Conservation (phyloP, 2,888 invertebrate species). For the Notocelia uddmanniana region DNA sequence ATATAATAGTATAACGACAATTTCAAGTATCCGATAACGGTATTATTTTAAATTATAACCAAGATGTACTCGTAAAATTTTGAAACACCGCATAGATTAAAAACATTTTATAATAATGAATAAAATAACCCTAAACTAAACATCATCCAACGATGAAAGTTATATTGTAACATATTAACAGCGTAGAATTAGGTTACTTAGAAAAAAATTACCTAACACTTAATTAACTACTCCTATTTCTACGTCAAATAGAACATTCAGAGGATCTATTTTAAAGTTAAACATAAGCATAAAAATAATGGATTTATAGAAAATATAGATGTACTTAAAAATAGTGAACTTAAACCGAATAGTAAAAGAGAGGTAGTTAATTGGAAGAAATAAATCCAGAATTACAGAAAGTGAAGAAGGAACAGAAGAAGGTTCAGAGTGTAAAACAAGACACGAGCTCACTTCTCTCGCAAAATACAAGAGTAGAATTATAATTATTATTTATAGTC, state of each 20-base stretch:
- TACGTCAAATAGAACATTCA: constrained; percentile 75
- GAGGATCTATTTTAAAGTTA: constrained; percentile 61
- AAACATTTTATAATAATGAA: constrained; percentile 7
- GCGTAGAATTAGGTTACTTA: constrained; percentile 57
- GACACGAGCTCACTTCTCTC: constrained; percentile 59
- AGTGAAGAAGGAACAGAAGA: constrained; percentile 8
- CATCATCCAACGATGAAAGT: constrained; percentile 37
- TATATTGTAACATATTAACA: constrained; percentile 55
- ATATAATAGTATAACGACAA: constrained; percentile 19
- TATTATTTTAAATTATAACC: constrained; percentile 9
- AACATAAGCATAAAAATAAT: constrained; percentile 48
- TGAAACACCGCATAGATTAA: not conserved
- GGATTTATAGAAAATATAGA: constrained; percentile 1
- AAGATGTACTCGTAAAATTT: constrained; percentile 12
- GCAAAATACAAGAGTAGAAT: constrained; percentile 58
- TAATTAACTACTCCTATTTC: constrained; percentile 69
- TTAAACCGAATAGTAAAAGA: constrained; percentile 22
- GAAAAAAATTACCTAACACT: constrained; percentile 74
- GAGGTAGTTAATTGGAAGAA: constrained; percentile 57
- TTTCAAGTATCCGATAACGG: constrained; percentile 5
- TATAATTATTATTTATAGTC: constrained; percentile 78
- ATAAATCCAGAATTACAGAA: constrained; percentile 25
- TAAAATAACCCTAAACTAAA: constrained; percentile 31
- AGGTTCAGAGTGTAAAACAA: constrained; percentile 27
- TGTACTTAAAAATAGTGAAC: constrained; percentile 7